Base-by-base conservation (phyloP, 2,113 vertebrate species). In the Grantiella picta region DNA sequence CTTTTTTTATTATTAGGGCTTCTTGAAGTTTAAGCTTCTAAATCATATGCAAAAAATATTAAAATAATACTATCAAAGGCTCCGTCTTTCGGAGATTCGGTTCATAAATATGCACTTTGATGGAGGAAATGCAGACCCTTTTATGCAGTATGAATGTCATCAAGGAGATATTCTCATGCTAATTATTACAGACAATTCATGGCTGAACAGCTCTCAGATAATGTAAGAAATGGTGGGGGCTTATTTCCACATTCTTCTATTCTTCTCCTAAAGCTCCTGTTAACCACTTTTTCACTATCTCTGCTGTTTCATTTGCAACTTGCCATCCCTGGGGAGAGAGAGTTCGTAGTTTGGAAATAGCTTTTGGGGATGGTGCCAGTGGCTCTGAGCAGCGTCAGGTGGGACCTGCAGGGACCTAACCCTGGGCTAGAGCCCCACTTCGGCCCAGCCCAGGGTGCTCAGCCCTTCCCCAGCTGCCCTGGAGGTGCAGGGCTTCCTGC, bases 91-190 rank as follows among this genome's bases (percentile, higher is more conserved):
- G 2, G 93, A 96, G 85, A 92, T 95, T 97, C 85, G 23, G 86
- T 97, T 97, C 95, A 97, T 97, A 97, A 97, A 97, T 97, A 97
- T 97, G 96, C 96, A 94, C 96, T 97, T 97, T 97, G 97, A 96
- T 97, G 82, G 94, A 94, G 82, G 89, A 96, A 94, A 94, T 77
- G 79, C 94, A 94, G 92, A 84, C 82, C 92, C 95, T 97, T 97
- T 97, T 95, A 97, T 97, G 94, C 95, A 90, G 79, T 89, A 82
- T 97, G 96, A 97, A 97, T 97, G 96, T 97, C 97, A 97, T 97
- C 96, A 97, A 95, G 95, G 60, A 97, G 96, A 97, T 94, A 97
- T 97, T 97, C 97, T 97, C 93, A 97, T 97, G 97, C 95, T 97
- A 97, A 97, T 97, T 97, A 96, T 96, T 95, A 83, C 85, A 95